Base-by-base conservation (phyloP, 2,113 vertebrate species). In the Lampris megalopsis region DNA sequence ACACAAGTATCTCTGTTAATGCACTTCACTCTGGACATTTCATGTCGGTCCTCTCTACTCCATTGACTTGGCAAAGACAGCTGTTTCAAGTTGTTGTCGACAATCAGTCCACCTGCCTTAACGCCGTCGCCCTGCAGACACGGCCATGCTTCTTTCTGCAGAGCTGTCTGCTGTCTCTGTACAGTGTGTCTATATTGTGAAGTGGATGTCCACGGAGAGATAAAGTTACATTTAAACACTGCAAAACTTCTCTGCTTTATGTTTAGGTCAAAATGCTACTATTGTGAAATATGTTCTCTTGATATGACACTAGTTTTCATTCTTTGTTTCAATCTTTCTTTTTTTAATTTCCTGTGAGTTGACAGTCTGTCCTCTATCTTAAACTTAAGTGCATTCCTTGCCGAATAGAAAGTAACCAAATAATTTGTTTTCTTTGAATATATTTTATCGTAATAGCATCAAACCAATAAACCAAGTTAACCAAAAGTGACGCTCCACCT, bases 141-240 rank as follows among this genome's bases (percentile, higher is more conserved):
- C 42, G 53, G 24, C 24, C 24, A 24, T 24, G 24, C 24, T 24
- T 24, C 57, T 54, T 24, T 24, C 57, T 54, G 71, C 53, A 58
- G 75, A 24, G 24, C 24, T 73, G 75, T 85, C 40, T 57, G 77
- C 73, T 41, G 58, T 72, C 81, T 68, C 60, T 92, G 90, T 92
- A 92, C 85, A 92, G 88, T 84, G 75, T 90, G 91, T 92, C 92
- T 92, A 93, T 93, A 91, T 91, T 92, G 91, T 92, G 88, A 92
- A 81, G 87, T 89, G 83, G 90, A 83, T 76, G 86, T 87, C 83
- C 81, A 78, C 88, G 72, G 79, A 84, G 76, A 84, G 63, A 70
- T 68, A 52, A 88, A 83, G 70, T 79, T 75, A 85, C 77, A 79
- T 77, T 88, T 87, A 74, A 76, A 82, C 79, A 68, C 63, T 11